Conservation (phyloP, 2,113 vertebrate species). For the Terrapene triunguis region DNA sequence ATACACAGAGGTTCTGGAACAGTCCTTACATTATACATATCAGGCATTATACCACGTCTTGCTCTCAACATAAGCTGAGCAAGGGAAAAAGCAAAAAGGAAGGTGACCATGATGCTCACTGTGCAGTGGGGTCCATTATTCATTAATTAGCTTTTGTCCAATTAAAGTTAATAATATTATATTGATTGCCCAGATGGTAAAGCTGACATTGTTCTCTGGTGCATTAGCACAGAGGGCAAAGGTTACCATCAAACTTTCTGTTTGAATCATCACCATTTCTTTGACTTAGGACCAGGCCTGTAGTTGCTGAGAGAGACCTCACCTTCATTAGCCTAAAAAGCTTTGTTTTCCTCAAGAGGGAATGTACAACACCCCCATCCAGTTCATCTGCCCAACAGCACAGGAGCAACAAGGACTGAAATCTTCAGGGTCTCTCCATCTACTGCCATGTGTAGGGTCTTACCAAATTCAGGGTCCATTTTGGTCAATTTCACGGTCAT, state of each 20-base stretch:
- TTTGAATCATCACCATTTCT: neutral
- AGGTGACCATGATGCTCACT: neutral
- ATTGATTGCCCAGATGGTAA: neutral
- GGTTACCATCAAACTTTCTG: neutral
- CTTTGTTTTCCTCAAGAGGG: neutral
- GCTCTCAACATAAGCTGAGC: neutral
- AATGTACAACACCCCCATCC: neutral
- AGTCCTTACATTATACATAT: constrained; percentile 22
- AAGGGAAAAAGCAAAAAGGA: constrained; percentile 53
- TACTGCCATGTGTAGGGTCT: accelerated
- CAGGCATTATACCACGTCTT: neutral
- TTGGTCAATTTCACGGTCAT: no score
- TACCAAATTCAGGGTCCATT: no score
- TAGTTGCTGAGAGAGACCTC: neutral
- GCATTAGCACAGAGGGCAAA: neutral
- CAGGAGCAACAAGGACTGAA: neutral
- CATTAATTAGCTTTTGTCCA: neutral
- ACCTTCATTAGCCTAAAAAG: neutral
- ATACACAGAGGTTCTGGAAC: constrained; percentile 43
- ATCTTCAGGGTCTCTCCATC: neutral
- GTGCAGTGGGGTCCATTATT: neutral
- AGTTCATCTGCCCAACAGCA: neutral
- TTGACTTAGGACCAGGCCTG: neutral
- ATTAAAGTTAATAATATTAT: neutral
- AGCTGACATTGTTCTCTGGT: neutral